Conservation (phyloP, 2,888 invertebrate genomes). For the Hypomecis punctinalis region DNA sequence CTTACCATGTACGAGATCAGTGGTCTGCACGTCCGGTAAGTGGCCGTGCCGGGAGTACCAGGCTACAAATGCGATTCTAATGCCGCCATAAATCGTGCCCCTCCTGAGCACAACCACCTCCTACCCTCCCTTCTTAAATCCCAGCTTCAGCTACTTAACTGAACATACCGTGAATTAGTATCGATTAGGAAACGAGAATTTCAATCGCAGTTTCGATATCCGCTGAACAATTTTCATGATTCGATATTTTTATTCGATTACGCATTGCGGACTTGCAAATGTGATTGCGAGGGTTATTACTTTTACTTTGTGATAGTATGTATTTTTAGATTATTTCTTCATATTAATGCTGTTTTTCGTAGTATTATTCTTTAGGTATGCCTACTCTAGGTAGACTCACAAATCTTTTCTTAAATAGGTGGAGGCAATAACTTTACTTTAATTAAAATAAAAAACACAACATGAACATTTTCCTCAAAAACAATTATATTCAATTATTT, state of each 20-base stretch:
- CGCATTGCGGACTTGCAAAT: constrained; percentile 33
- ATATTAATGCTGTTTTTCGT: too few relatives aligned
- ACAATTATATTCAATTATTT: too few relatives aligned
- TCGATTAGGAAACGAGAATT: constrained; percentile 72
- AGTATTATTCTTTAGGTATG: too few relatives aligned
- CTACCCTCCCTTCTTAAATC: constrained; percentile 45
- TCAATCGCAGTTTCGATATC: constrained; percentile 56
- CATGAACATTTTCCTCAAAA: too few relatives aligned
- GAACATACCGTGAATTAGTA: constrained; percentile 73
- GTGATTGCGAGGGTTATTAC: constrained; percentile 26
- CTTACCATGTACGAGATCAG: constrained; percentile 51
- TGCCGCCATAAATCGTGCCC: constrained; percentile 72
- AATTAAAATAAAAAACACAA: too few relatives aligned
- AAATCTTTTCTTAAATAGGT: too few relatives aligned
- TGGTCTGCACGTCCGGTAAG: constrained; percentile 50
- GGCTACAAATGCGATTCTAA: constrained; percentile 75
- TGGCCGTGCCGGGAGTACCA: constrained; percentile 41
- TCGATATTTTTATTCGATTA: constrained; percentile 47
- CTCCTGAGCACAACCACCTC: constrained; percentile 55
- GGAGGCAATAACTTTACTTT: too few relatives aligned
- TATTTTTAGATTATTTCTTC: too few relatives aligned
- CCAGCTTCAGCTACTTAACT: constrained; percentile 59
- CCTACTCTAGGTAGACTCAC: too few relatives aligned
- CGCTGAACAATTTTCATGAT: constrained; percentile 50
- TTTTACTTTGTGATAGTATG: constrained; percentile 7